These are phyloP conservation scores for Psylliodes chrysocephalus DNA, from an alignment of 2,888 invertebrate species.

Conservation along the genomic window DNA sequence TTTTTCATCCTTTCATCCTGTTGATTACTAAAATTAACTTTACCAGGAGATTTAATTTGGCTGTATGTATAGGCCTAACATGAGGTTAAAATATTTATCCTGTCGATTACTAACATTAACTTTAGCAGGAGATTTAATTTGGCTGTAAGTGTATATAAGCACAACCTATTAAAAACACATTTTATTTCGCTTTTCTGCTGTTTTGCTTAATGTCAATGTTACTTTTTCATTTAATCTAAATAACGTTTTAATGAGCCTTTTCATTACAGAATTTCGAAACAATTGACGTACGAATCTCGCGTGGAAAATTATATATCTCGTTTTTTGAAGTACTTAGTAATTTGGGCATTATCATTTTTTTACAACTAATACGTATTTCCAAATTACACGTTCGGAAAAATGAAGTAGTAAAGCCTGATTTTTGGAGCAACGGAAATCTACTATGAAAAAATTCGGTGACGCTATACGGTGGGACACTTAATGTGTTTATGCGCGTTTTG, in stretches of 20 bases:
- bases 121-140: no score
- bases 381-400: neutral
- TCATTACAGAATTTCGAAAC: neutral
- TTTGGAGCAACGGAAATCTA: no score
- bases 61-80: no score
- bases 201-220: neutral
- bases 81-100: no score
- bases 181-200: neutral
- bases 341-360: neutral
- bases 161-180: conserved; percentile 1
- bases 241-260: neutral
- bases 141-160: neutral
- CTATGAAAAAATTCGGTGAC: no score
- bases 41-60: no score
- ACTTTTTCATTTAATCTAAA: neutral
- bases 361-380: neutral
- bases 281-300: neutral
- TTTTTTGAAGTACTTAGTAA: neutral
- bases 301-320: neutral
- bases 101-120: no score
- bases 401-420: neutral
- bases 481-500: no score
- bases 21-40: no score
- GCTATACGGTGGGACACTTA: no score
- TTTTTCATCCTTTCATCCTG: no score